A percentile compares a stretch with the other conserved stretches of the same genome.
These are phyloP conservation scores for Sinohyriopsis cumingii DNA, from an alignment of 2,888 invertebrate species.

Conservation along the genomic window DNA sequence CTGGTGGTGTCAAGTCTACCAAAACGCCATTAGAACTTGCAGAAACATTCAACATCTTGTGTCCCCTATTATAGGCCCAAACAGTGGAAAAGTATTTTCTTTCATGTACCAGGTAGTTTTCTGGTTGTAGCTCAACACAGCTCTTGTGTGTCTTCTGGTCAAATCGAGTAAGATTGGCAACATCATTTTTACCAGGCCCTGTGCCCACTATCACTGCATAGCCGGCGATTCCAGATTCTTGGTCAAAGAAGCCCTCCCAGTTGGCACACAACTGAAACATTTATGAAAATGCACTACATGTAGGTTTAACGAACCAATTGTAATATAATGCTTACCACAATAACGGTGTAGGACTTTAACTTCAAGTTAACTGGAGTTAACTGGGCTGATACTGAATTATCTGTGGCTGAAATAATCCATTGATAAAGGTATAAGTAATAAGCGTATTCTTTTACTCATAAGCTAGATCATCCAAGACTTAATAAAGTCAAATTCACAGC, in stretches of 20 bases:
- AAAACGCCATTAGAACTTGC: slow-evolving; percentile 39
- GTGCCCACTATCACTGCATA: slow-evolving; percentile 28
- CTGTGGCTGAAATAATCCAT: no score
- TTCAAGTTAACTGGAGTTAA: no score
- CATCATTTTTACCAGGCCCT: slow-evolving; percentile 6
- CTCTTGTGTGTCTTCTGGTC: slow-evolving; percentile 14
- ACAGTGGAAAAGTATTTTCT: slow-evolving; percentile 25
- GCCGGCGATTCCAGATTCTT: slow-evolving; percentile 42
- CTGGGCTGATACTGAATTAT: no score
- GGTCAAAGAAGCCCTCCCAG: slow-evolving; percentile 46
- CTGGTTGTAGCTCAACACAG: slow-evolving; percentile 23
- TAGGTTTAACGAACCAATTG: no score
- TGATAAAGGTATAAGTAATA: no score
- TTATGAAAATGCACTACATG: no score
- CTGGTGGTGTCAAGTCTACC: slow-evolving; percentile 48
- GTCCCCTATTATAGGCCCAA: slow-evolving; percentile 40
- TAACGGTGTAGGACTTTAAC: no score
- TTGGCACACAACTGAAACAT: slow-evolving; percentile 42
- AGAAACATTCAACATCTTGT: slow-evolving; percentile 36
- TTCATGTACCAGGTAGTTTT: slow-evolving; percentile 22
- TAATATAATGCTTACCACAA: no score
- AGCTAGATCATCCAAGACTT: no score
- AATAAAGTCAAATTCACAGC: no score
- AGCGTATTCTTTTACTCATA: no score
- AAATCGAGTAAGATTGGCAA: slow-evolving; percentile 16